Evolutionary conservation across 2,113 vertebrate species (phyloP).

Genomic region (Myxocyprinus asiaticus): DNA sequence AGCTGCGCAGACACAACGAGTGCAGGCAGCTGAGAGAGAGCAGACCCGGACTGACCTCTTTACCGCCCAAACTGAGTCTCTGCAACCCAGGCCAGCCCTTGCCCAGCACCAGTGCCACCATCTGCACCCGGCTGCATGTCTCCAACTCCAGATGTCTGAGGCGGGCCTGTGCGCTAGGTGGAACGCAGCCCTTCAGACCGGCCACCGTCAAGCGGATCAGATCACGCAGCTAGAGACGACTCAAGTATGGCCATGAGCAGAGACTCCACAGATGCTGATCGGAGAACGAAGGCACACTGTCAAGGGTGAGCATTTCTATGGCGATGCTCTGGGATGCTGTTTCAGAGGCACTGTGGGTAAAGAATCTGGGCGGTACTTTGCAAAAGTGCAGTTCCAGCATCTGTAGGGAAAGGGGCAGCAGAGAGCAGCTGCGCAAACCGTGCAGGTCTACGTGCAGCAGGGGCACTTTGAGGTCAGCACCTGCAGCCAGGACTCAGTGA

Average conservation of each 20-base stretch:
- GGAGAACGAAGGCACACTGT: constrained; percentile 77
- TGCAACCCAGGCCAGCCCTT: constrained; percentile 74
- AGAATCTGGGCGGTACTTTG: constrained; percentile 72
- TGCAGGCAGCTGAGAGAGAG: constrained; percentile 73
- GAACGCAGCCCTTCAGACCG: constrained; percentile 71
- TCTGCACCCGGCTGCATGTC: constrained; percentile 67
- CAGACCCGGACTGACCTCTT: constrained; percentile 73
- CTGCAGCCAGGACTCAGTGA: constrained; percentile 77
- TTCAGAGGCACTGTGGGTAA: too few species aligned
- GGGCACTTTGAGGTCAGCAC: constrained; percentile 70
- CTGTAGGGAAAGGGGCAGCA: constrained; percentile 69
- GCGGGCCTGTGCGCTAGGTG: constrained; percentile 60
- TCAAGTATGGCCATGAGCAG: constrained; percentile 67
- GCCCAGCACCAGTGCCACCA: constrained; percentile 75
- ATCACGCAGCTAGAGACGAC: constrained; percentile 69
- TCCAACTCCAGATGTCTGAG: constrained; percentile 74
- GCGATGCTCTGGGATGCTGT: constrained; percentile 43
- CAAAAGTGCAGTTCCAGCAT: constrained; percentile 74
- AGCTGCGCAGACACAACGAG: constrained; percentile 66
- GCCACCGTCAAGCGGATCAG: constrained; percentile 72
- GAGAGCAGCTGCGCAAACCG: constrained; percentile 64
- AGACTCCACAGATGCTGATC: constrained; percentile 77
- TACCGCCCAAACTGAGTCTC: constrained; percentile 73
- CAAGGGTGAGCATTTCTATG: constrained; percentile 70
- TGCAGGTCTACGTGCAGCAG: constrained; percentile 74